Evolutionary conservation across 2,888 invertebrate genomes (phyloP).

Genomic region (Hypolimnas misippus): DNA sequence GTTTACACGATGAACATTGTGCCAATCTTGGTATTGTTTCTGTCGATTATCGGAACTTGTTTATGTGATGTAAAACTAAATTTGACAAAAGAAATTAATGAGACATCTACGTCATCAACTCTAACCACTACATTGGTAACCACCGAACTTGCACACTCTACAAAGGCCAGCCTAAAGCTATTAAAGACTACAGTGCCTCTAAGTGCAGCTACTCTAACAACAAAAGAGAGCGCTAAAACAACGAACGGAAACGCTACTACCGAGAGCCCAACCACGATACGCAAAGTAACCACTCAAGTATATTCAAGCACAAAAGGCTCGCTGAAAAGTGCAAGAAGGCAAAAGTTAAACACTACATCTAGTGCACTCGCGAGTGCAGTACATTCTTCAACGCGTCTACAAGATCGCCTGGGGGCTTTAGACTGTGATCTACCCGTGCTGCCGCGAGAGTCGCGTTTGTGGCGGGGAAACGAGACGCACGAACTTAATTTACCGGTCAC

Average conservation of each 20-base stretch:
- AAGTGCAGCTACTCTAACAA: conserved; percentile 62
- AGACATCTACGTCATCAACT: conserved; percentile 58
- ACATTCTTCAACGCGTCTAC: conserved; percentile 79
- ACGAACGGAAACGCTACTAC: conserved; percentile 66
- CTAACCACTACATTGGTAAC: conserved; percentile 44
- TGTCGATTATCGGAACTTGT: conserved; percentile 60
- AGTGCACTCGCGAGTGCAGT: conserved; percentile 59
- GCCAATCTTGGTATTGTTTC: conserved; percentile 62
- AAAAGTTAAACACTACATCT: conserved; percentile 72
- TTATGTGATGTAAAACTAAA: conserved; percentile 55
- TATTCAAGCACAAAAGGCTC: conserved; percentile 67
- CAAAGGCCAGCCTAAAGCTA: conserved; percentile 56
- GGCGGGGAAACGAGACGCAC: conserved; percentile 89
- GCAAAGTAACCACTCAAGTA: conserved; percentile 64
- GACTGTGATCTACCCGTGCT: conserved; percentile 87
- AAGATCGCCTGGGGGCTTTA: conserved; percentile 86
- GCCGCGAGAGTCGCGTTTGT: conserved; percentile 86
- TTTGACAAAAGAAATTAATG: conserved; percentile 58
- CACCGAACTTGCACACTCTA: conserved; percentile 52
- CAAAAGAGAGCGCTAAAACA: conserved; percentile 69
- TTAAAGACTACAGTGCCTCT: conserved; percentile 61
- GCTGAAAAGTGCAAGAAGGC: conserved; percentile 74
- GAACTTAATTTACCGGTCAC: conserved; percentile 87
- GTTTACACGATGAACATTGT: conserved; percentile 41
- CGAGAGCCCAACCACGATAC: conserved; percentile 60